Evolutionary conservation across 53 echinoderm and acorn worm genomes (phyloP).

Genomic region (Holothuria scabra): DNA sequence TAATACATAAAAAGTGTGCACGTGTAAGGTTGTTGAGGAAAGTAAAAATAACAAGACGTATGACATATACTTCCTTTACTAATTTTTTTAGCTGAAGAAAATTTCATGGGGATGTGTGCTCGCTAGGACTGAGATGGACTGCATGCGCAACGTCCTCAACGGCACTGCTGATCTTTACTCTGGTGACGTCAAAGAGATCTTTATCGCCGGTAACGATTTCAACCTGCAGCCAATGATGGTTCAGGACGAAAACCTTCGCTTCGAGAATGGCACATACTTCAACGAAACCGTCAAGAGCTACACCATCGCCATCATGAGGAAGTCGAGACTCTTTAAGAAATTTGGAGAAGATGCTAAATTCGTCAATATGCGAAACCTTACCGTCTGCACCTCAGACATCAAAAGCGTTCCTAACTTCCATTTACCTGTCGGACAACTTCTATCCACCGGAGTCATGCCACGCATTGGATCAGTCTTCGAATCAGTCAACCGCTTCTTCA

Average conservation of each 20-base stretch:
- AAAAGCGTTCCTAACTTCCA: constrained; percentile 81
- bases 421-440: constrained; percentile 87
- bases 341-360: constrained; percentile 54
- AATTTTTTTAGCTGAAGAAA: constrained; percentile 65
- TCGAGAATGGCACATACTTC: constrained; percentile 29
- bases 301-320: constrained; percentile 83
- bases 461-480: constrained; percentile 96
- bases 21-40: no score
- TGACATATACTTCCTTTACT: neutral
- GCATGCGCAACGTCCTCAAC: constrained; percentile 86
- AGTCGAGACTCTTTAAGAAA: constrained; percentile 56
- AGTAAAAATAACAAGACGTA: neutral
- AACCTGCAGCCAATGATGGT: constrained; percentile 82
- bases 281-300: constrained; percentile 74
- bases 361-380: constrained; percentile 73
- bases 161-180: constrained; percentile 85
- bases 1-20: no score
- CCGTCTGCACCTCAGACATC: constrained; percentile 81
- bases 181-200: constrained; percentile 73
- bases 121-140: constrained; percentile 78
- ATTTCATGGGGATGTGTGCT: constrained; percentile 86
- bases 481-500: constrained; percentile 88
- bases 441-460: constrained; percentile 91
- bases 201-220: constrained; percentile 94
- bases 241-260: neutral